Conservation (phyloP, 2,888 invertebrate species). For the Meandrusa payeni region DNA sequence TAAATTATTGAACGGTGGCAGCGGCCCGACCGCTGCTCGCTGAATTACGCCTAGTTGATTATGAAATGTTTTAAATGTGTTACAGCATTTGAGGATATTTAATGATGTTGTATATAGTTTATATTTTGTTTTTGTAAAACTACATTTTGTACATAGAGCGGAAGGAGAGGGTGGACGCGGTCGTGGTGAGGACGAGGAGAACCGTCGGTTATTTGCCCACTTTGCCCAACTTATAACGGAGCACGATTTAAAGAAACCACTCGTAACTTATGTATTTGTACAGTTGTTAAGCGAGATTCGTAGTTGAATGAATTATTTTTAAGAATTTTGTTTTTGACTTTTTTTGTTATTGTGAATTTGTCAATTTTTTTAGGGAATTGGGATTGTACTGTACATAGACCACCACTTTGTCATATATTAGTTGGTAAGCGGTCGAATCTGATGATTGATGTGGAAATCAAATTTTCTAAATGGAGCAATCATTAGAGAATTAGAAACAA, state of each 20-base stretch:
- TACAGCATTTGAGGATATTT: constrained; percentile 80
- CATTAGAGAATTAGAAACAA: constrained; percentile 78
- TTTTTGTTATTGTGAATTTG: constrained; percentile 84
- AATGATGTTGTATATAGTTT: constrained; percentile 80
- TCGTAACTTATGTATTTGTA: constrained; percentile 77
- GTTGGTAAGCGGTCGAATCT: constrained; percentile 66
- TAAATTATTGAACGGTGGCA: constrained; percentile 54
- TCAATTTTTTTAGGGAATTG: constrained; percentile 87
- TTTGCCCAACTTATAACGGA: constrained; percentile 58
- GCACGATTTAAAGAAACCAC: constrained; percentile 76
- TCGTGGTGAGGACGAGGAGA: no score
- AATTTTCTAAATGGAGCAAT: constrained; percentile 80
- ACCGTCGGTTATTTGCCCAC: constrained; percentile 65
- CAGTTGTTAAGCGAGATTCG: constrained; percentile 77
- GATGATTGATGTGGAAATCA: constrained; percentile 78
- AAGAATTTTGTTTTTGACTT: constrained; percentile 68
- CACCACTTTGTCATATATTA: constrained; percentile 76
- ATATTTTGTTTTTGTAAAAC: constrained; percentile 76
- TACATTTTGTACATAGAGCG: constrained; percentile 68
- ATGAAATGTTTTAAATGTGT: constrained; percentile 80
- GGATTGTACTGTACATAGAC: constrained; percentile 84
- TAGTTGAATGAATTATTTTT: constrained; percentile 75
- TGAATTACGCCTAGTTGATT: constrained; percentile 76
- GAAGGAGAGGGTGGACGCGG: no score
- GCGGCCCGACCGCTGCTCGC: constrained; percentile 53